phyloP scores from a whole-genome alignment of 1,140 invertebrate species.

The Drosophila auraria region DNA sequence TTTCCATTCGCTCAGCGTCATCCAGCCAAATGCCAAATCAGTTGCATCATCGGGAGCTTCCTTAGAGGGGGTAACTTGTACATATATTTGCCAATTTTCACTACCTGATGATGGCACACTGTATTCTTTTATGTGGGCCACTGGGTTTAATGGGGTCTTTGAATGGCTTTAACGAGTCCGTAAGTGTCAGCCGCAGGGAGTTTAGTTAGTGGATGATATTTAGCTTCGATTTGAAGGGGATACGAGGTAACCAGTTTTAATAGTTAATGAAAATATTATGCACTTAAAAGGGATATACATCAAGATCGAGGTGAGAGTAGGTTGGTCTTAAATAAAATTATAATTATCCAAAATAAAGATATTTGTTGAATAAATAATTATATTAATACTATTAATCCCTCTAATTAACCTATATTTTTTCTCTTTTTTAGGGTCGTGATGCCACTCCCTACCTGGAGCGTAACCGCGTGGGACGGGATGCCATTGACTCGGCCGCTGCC shows the following conservation, averaged over 20 bases:
- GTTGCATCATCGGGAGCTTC: slow-evolving; percentile 60
- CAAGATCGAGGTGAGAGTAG: no score
- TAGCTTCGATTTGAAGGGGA: not conserved
- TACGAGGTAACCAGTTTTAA: not conserved
- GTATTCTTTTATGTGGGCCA: slow-evolving; percentile 26
- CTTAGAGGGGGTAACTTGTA: slow-evolving; percentile 9
- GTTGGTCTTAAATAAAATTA: no score
- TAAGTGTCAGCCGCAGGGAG: slow-evolving; percentile 4
- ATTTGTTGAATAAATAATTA: no score
- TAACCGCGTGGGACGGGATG: slow-evolving; percentile 96
- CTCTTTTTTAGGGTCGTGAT: slow-evolving; percentile 91
- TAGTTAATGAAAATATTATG: not conserved
- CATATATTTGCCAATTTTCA: slow-evolving; percentile 34
- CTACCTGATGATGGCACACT: slow-evolving; percentile 17
- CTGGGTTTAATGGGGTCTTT: slow-evolving; percentile 2
- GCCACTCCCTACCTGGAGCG: slow-evolving; percentile 97
- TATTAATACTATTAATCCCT: no score
- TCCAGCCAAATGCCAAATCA: slow-evolving; percentile 45
- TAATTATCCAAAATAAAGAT: no score
- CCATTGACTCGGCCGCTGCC: slow-evolving; percentile 96
- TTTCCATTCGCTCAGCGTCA: slow-evolving; percentile 51
- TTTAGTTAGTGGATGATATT: not conserved
- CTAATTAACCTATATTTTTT: not conserved
- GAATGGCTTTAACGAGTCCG: slow-evolving; percentile 5
- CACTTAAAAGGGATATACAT: not conserved